Evolutionary conservation across 2,888 invertebrate species (phyloP).

Genomic region (Euplexia lucipara): DNA sequence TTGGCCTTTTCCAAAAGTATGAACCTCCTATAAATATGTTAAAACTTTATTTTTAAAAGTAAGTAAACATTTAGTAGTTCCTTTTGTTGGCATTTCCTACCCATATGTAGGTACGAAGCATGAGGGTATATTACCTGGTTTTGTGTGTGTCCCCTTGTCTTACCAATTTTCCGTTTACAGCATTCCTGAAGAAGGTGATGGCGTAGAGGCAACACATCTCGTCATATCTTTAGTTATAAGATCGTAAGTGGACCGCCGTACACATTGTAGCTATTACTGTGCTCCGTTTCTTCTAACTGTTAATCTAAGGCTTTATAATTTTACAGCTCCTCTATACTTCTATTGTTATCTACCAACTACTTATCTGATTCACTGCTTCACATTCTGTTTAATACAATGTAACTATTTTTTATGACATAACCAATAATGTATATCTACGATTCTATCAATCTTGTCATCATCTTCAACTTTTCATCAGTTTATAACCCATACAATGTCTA

Average conservation of each 20-base stretch:
- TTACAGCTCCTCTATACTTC: conserved; percentile 55
- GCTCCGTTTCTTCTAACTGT: conserved; percentile 69
- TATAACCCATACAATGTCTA: conserved; percentile 54
- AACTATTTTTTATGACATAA: conserved; percentile 37
- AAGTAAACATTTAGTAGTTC: conserved; percentile 31
- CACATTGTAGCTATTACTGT: conserved; percentile 70
- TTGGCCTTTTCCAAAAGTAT: conserved; percentile 27
- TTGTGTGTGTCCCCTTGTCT: conserved; percentile 82
- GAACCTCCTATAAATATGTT: conserved; percentile 13
- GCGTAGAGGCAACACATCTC: conserved; percentile 89
- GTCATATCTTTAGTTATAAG: conserved; percentile 90
- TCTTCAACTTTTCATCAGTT: conserved; percentile 27
- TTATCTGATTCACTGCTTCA: conserved; percentile 54
- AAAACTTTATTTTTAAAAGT: conserved; percentile 37
- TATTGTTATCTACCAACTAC: conserved; percentile 47
- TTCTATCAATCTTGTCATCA: conserved; percentile 32
- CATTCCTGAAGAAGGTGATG: conserved; percentile 95
- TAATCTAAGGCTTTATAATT: conserved; percentile 62
- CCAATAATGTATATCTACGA: conserved; percentile 25
- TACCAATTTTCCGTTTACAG: conserved; percentile 91
- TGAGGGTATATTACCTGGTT: conserved; percentile 63
- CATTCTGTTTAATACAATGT: conserved; percentile 45
- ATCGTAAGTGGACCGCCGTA: conserved; percentile 87
- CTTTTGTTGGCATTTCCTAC: conserved; percentile 40
- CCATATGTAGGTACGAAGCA: conserved; percentile 63